Evolutionary conservation across 2,797 vertebrate genomes (phyloP), one percentile per base, ranked within the genome.

Genomic region (Phrynocephalus guinanensis): DNA sequence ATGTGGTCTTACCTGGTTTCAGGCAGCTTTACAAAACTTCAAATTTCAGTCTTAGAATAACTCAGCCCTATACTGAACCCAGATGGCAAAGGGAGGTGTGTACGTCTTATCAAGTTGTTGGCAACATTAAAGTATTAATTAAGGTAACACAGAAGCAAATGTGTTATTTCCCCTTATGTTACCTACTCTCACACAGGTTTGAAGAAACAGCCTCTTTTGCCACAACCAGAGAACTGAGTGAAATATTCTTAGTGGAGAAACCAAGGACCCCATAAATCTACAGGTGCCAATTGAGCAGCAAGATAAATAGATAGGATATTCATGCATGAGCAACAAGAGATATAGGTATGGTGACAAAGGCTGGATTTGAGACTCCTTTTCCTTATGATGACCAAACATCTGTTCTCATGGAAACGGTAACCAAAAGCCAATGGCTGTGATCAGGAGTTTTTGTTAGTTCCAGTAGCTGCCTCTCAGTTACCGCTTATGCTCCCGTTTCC

Each of bases 341-440:
- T 0, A 0, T 85, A 84, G 71, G 80, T n/a, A 83, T 91, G 73
- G 90, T 87, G 73, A 79, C 0, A 91, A 86, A 52, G 18, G 50
- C 48, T 76, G 18, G 72, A 13, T 50, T 11, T 0, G 67, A 77
- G 90, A 78, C 60, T 2, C 50, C 4, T n/a, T 8, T 1, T 38
- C 15, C 33, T 84, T 67, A 77, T 48, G 82, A 80, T 28, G 68
- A 76, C 87, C 91, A 60, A 60, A 68, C 84, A 90, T 90, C 91
- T 93, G 93, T 93, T 94, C 95, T 93, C 75, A 44, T 83, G 95
- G 92, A 93, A 95, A 88, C 89, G 0, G 92, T 87, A 87, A 70
- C 92, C 52, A 63, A 91, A 87, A 87, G 84, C 67, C 33, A 90
- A 92, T 90, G 89, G 66, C 8, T 0, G 83, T 91, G 89, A 87